Conservation (phyloP, 2,888 invertebrate species). For the Platycnemis pennipes region DNA sequence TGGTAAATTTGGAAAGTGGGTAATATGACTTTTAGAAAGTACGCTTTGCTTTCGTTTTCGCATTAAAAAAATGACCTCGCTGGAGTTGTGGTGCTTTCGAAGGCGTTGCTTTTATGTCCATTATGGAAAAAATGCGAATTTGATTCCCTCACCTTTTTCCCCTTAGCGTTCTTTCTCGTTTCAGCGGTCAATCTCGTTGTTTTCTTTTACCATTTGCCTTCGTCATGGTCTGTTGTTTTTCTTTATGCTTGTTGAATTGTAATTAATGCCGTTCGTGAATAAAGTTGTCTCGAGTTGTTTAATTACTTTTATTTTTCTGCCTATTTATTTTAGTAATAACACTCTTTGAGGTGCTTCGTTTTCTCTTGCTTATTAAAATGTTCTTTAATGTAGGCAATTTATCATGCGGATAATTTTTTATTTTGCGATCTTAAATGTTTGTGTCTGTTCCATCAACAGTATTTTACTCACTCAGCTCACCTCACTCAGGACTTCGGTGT, state of each 20-base stretch:
- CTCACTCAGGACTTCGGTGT: too few species aligned
- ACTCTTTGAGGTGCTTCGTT: background rate
- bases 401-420: too few species aligned
- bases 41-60: background rate
- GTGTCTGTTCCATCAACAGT: too few species aligned
- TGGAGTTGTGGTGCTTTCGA: background rate
- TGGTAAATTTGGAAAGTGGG: background rate
- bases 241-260: background rate
- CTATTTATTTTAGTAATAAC: background rate
- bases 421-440: too few species aligned
- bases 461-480: too few species aligned
- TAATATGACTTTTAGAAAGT: background rate
- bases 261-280: background rate
- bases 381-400: too few species aligned
- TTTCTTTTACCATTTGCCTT: background rate
- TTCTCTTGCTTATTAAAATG: too few species aligned
- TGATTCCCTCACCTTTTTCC: background rate
- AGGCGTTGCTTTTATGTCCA: background rate
- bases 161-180: background rate
- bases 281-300: background rate
- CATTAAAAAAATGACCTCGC: background rate
- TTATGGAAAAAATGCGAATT: background rate
- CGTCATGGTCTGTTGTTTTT: too few species aligned
- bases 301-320: too few species aligned
- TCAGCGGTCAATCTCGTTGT: background rate